A percentile compares a stretch with the other conserved stretches of the same genome.
phyloP scores from a whole-genome alignment of 2,113 vertebrate genomes.

The Cavia aperea region DNA sequence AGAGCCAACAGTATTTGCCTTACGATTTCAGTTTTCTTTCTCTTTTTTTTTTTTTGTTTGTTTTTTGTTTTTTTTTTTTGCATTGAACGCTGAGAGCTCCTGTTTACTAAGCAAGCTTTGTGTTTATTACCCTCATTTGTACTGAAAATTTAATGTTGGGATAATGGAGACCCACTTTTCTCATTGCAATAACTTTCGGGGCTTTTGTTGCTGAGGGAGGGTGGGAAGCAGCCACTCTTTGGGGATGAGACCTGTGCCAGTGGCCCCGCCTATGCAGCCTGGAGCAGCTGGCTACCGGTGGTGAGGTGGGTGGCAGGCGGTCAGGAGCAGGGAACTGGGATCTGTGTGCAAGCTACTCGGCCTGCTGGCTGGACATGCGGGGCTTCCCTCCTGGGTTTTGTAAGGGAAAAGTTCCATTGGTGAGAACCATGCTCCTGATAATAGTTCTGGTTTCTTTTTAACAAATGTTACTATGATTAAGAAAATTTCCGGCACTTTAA shows the following conservation, averaged over 20 bases:
- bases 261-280: not conserved
- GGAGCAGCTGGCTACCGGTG: not conserved
- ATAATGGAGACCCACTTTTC: conserved; percentile 56
- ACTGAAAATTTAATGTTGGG: conserved; percentile 66
- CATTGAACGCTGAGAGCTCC: conserved; percentile 68
- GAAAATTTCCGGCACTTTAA: conserved; percentile 67
- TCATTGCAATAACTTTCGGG: conserved; percentile 62
- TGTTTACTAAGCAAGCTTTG: conserved; percentile 69
- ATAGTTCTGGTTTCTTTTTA: conserved; percentile 51
- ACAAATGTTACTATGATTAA: conserved; percentile 51
- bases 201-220: conserved; percentile 62
- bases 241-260: conserved; percentile 13
- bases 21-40: conserved; percentile 43
- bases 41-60: too few species aligned
- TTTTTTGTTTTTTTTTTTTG: conserved; percentile 16
- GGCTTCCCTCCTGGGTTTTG: conserved; percentile 17
- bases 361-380: not conserved
- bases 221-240: conserved; percentile 30
- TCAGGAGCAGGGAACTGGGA: conserved; percentile 1
- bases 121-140: conserved; percentile 70
- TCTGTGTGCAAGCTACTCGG: not conserved
- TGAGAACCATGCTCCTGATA: conserved; percentile 27
- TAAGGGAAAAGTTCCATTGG: conserved; percentile 6
- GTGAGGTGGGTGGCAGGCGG: not conserved
- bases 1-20: conserved; percentile 45